Evolutionary conservation across 2,797 vertebrate species (phyloP).

Genomic region (Petrocephalus schoutedeni): DNA sequence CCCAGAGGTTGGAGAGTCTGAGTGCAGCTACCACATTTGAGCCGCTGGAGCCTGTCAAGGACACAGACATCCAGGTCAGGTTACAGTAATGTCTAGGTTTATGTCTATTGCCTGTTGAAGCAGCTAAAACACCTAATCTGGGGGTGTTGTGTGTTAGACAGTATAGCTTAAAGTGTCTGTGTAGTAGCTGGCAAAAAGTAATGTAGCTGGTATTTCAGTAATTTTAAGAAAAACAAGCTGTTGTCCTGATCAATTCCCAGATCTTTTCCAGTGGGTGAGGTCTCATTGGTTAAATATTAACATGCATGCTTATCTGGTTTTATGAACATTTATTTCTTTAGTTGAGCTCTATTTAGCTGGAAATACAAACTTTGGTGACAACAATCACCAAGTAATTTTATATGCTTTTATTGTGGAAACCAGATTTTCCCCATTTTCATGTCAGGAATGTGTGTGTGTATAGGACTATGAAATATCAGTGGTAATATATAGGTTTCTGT

Average conservation of each 20-base stretch:
- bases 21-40: slow-evolving; percentile 96
- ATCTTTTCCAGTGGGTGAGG: background rate
- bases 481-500: background rate
- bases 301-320: background rate
- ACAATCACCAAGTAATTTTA: background rate
- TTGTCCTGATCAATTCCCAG: background rate
- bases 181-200: slow-evolving; percentile 34
- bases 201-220: slow-evolving; percentile 30
- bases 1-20: slow-evolving; percentile 87
- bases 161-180: slow-evolving; percentile 23
- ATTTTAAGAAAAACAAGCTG: background rate
- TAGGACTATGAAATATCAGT: background rate
- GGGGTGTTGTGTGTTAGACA: background rate
- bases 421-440: background rate
- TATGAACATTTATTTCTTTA: background rate
- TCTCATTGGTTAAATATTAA: background rate
- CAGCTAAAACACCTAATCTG: background rate
- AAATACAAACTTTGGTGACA: background rate
- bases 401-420: background rate
- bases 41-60: slow-evolving; percentile 93
- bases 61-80: slow-evolving; percentile 93
- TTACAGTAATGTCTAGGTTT: background rate
- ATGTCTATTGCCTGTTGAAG: background rate
- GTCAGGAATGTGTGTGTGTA: background rate
- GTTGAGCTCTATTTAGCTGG: background rate